Conservation (phyloP, 2,888 invertebrate genomes). For the Cryptops parisi region DNA sequence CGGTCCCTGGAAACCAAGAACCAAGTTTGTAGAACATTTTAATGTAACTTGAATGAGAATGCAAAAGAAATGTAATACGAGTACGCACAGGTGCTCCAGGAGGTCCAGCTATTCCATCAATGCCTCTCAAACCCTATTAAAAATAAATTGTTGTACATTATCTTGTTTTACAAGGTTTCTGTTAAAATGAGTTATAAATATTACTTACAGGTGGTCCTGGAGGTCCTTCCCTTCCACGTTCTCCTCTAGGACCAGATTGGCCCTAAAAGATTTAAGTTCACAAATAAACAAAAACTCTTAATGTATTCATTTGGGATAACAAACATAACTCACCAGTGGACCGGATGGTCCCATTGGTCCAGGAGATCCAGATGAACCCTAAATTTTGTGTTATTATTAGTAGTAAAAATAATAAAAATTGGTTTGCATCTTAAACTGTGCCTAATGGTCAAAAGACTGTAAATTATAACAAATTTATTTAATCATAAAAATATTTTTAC, state of each 20-base stretch:
- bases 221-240: conserved; percentile 69
- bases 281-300: background rate
- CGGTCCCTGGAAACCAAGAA: conserved; percentile 43
- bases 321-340: conserved; percentile 49
- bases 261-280: conserved; percentile 40
- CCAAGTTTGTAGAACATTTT: background rate
- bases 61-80: background rate
- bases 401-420: too few species aligned
- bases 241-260: conserved; percentile 61
- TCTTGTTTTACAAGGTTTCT: too few species aligned
- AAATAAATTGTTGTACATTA: conserved; percentile 9
- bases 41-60: background rate
- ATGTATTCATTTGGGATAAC: conserved; percentile 18
- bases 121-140: conserved; percentile 49
- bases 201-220: conserved; percentile 44
- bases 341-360: conserved; percentile 37
- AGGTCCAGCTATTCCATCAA: conserved; percentile 61
- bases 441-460: too few species aligned
- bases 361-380: conserved; percentile 23
- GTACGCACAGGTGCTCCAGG: conserved; percentile 53
- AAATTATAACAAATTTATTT: conserved; percentile 7
- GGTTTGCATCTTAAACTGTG: too few species aligned
- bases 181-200: too few species aligned
- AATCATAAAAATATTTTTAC: conserved; percentile 28
- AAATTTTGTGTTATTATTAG: too few species aligned